A percentile compares a stretch with the other conserved stretches of the same genome.
Conservation (phyloP, 2,888 invertebrate genomes). For the Leucozona laternaria region DNA sequence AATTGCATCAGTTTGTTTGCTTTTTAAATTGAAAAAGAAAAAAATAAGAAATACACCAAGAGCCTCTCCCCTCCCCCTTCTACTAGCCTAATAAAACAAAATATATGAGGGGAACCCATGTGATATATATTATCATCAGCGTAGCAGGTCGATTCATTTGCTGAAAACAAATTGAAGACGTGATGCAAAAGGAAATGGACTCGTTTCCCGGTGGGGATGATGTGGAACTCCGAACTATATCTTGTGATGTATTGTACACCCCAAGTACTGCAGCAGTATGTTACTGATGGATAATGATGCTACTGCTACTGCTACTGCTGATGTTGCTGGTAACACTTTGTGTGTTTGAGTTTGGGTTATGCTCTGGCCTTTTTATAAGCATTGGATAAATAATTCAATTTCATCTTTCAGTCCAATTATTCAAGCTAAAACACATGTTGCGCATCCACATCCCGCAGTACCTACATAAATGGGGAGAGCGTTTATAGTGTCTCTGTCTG, state of each 20-base stretch:
- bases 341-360: not conserved
- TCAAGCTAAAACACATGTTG: constrained; percentile 64
- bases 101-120: constrained; percentile 5
- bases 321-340: no score
- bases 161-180: constrained; percentile 69
- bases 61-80: no score
- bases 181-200: constrained; percentile 67
- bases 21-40: constrained; percentile 12
- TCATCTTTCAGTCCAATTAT: constrained; percentile 67
- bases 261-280: constrained; percentile 10
- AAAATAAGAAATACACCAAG: not conserved
- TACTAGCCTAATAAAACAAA: not conserved
- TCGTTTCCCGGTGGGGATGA: constrained; percentile 40
- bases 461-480: not conserved
- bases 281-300: constrained; percentile 8
- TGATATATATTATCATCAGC: constrained; percentile 59
- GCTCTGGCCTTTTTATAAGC: constrained; percentile 11
- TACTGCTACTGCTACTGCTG: not conserved
- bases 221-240: not conserved
- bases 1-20: constrained; percentile 21
- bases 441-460: constrained; percentile 27
- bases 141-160: constrained; percentile 68
- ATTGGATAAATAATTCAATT: constrained; percentile 69
- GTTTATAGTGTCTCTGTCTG: constrained; percentile 21
- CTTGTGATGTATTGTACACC: not conserved